Evolutionary conservation across 2,797 vertebrate genomes (phyloP), one percentile per base, ranked within the genome.

Genomic region (Myiothlypis chrysogaster): DNA sequence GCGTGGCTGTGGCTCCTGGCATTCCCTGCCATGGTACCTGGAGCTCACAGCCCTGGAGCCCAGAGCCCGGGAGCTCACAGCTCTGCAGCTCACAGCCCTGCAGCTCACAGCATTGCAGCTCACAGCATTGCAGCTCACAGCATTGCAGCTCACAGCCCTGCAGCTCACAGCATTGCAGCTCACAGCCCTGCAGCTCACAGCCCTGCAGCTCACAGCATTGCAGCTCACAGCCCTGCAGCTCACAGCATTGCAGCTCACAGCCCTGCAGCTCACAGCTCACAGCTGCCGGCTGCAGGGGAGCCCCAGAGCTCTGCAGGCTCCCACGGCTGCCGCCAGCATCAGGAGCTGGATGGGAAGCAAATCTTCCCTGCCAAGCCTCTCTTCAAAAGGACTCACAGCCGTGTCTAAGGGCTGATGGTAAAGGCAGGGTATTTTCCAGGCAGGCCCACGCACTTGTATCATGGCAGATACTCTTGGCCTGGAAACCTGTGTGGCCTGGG

Each of bases 381-480:
- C 70, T 82, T 82, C 78, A 56, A 68, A 90, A 90, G 81, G 53
- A 19, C 39, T 84, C 32, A 35, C 21, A 68, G 3, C 61, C 35
- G 0, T 28, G 76, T 56, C 89, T 71, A 32, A 75, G 89, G 43
- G 22, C 65, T 82, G 83, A 23, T 1, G 50, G 83, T 57, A 68
- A 92, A 90, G 30, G 73, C 65, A 94, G 88, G 80, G 77, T 88
- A 39, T 93, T 88, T 90, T 93, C 86, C 91, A 87, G 65, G 25
- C 87, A 75, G 69, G 53, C 89, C 77, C 83, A 90, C 1, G 0
- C 50, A 12, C 18, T 92, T 2, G 9, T 80, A 7, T n/a, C 37
- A 4, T 43, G 7, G 4, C 65, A 83, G 61, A 75, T 57, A 32
- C 78, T 81, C 77, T 50, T 90, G 86, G 86, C 83, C 73, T 2